phyloP scores from a whole-genome alignment of 2,797 vertebrate species.

The Muscicapa striata region DNA sequence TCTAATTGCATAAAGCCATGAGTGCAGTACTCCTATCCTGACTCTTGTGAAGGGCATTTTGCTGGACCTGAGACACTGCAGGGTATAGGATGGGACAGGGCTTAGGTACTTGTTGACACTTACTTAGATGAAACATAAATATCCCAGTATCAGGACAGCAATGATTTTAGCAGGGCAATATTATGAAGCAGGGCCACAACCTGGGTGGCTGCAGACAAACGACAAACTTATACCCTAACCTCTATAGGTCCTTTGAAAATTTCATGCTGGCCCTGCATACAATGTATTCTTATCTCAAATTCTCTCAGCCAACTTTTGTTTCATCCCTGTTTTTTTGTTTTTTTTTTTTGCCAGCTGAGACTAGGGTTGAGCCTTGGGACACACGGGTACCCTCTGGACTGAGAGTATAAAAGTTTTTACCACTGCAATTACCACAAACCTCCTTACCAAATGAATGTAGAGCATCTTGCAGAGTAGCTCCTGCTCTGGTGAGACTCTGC shows the following conservation, averaged over 20 bases:
- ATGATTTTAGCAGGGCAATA: not conserved
- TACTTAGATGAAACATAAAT: not conserved
- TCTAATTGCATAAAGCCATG: not conserved
- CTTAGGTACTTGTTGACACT: not conserved
- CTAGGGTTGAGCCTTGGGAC: not conserved
- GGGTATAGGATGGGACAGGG: not conserved
- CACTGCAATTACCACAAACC: not conserved
- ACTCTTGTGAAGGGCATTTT: not conserved
- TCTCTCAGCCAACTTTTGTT: not conserved
- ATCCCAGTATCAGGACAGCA: not conserved
- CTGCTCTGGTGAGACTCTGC: not conserved
- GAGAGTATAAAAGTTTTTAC: not conserved
- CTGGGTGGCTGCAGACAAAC: not conserved
- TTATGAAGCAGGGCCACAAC: not conserved
- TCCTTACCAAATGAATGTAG: not conserved
- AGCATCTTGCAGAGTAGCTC: not conserved
- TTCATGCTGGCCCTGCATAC: accelerated
- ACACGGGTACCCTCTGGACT: not conserved
- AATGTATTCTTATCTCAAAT: not conserved
- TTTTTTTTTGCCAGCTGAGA: not conserved
- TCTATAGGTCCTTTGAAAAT: not conserved
- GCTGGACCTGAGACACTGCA: not conserved
- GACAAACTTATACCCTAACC: not conserved
- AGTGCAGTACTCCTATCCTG: not conserved
- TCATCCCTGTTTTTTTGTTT: not conserved